These are phyloP conservation scores for Perca fluviatilis DNA, from an alignment of 2,113 vertebrate genomes.

Conservation along the genomic window DNA sequence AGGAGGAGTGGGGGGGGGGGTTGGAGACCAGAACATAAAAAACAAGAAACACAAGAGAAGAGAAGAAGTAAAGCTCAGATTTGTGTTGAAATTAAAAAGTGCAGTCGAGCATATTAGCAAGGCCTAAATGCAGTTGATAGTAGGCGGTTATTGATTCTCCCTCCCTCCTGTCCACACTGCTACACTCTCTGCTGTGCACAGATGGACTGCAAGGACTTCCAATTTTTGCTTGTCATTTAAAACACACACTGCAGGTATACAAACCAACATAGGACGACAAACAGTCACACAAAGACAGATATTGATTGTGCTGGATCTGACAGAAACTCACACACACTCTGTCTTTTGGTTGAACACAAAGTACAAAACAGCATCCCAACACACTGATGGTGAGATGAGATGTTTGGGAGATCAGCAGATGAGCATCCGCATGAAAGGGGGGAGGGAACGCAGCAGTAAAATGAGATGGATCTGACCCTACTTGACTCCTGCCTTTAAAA, in stretches of 20 bases:
- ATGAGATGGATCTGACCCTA: conserved; percentile 83
- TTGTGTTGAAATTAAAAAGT: conserved; percentile 32
- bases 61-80: conserved; percentile 28
- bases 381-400: conserved; percentile 23
- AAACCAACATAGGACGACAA: neutral
- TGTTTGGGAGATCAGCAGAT: conserved; percentile 49
- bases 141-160: conserved; percentile 44
- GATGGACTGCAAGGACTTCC: conserved; percentile 15
- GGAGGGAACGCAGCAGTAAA: conserved; percentile 72
- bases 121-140: conserved; percentile 39
- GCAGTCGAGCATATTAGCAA: conserved; percentile 8
- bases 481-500: conserved; percentile 79
- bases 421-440: conserved; percentile 44
- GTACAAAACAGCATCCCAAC: neutral
- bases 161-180: conserved; percentile 32
- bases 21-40: neutral
- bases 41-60: neutral
- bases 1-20: neutral
- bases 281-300: neutral
- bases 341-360: neutral
- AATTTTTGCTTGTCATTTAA: neutral
- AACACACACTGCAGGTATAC: neutral
- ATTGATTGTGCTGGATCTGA: conserved; percentile 4
- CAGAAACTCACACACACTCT: neutral
- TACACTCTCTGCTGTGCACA: conserved; percentile 24